phyloP scores from a whole-genome alignment of 2,113 vertebrate species.

The Asarcornis scutulata region DNA sequence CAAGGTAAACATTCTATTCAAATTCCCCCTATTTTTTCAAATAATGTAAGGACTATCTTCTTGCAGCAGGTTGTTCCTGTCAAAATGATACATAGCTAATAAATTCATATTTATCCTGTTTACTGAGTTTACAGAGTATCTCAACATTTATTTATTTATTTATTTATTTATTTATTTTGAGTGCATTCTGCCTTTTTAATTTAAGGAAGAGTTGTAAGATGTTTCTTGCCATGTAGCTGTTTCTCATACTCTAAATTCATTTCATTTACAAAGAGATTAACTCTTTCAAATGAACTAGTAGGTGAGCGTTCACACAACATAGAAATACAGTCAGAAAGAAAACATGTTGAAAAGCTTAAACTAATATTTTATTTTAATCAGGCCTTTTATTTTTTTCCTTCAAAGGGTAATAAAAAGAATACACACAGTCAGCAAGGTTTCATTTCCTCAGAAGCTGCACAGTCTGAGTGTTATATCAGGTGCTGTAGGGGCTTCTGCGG shows the following conservation, averaged over 20 bases:
- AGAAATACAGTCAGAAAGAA: neutral
- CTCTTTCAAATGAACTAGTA: neutral
- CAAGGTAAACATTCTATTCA: too few relatives aligned
- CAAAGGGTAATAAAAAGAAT: neutral
- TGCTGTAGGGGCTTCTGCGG: neutral
- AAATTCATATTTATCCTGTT: neutral
- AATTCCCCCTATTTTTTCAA: neutral
- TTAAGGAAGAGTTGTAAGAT: neutral
- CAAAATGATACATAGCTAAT: neutral
- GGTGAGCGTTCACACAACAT: neutral
- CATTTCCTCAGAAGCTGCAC: neutral
- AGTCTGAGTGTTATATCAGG: neutral
- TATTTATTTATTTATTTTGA: neutral
- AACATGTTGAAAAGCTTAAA: neutral
- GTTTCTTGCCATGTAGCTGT: neutral
- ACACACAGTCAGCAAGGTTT: neutral
- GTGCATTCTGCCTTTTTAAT: neutral
- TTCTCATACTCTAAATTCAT: neutral
- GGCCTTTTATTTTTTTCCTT: neutral
- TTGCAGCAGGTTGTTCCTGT: neutral
- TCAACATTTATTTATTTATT: neutral
- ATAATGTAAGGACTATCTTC: neutral
- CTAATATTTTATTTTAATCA: constrained; percentile 17
- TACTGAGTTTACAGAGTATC: neutral
- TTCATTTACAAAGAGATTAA: neutral